Evolutionary conservation across 2,888 invertebrate species (phyloP).

Genomic region (Andrena dorsata): DNA sequence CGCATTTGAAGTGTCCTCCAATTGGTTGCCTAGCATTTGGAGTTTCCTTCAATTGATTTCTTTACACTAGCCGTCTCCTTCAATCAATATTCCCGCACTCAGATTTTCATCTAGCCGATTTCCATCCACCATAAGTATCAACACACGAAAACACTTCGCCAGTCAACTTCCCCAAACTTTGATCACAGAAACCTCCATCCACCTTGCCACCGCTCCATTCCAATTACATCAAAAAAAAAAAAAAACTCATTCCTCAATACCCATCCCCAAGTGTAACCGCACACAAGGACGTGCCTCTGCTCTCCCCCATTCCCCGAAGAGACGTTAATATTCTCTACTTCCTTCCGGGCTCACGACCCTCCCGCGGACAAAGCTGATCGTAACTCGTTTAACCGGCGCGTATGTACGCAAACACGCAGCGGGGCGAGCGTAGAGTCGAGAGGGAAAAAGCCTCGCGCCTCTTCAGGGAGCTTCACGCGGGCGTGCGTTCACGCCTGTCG

Average conservation of each 20-base stretch:
- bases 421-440: conserved; percentile 34
- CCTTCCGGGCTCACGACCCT: conserved; percentile 71
- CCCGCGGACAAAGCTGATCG: conserved; percentile 55
- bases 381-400: conserved; percentile 64
- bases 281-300: conserved; percentile 1
- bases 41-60: conserved; percentile 18
- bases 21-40: no score
- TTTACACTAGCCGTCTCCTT: no score
- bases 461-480: conserved; percentile 9
- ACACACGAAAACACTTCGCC: no score
- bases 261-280: not conserved
- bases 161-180: no score
- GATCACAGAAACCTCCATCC: no score
- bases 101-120: no score
- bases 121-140: no score
- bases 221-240: no score
- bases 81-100: no score
- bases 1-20: no score
- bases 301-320: conserved; percentile 50
- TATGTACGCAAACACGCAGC: conserved; percentile 62
- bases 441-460: conserved; percentile 6
- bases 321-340: conserved; percentile 76
- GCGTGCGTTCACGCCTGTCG: conserved; percentile 55
- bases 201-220: no score
- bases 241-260: no score